These are phyloP conservation scores for Diglossa cyanea DNA, from an alignment of 2,797 vertebrate species.

Conservation along the genomic window DNA sequence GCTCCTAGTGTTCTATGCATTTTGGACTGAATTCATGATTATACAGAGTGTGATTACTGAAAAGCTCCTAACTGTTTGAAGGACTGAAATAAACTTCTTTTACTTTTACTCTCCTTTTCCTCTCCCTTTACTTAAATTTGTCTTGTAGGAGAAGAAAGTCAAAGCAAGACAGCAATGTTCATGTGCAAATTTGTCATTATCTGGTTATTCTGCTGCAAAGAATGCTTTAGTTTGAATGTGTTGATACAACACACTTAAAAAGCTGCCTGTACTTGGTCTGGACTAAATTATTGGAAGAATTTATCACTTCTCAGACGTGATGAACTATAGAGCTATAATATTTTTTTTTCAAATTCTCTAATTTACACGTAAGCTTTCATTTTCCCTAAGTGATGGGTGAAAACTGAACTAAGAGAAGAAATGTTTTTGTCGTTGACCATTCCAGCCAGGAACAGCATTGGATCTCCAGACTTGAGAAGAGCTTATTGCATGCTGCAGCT, in stretches of 20 bases:
- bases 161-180: background rate
- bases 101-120: background rate
- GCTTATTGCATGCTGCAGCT: accelerated
- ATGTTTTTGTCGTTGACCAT: background rate
- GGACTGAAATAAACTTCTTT: background rate
- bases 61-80: background rate
- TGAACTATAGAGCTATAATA: background rate
- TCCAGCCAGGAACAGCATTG: background rate
- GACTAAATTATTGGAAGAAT: background rate
- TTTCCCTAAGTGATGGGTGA: background rate
- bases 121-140: background rate
- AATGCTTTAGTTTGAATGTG: background rate
- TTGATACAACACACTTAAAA: background rate
- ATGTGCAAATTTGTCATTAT: background rate
- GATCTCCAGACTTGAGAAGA: background rate
- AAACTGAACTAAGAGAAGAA: background rate
- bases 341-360: background rate
- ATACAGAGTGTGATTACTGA: background rate
- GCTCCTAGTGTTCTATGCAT: background rate
- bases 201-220: background rate
- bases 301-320: background rate
- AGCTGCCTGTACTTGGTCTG: background rate
- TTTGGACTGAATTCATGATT: background rate
- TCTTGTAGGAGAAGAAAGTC: background rate
- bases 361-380: background rate